Evolutionary conservation across 2,797 vertebrate genomes (phyloP).

Genomic region (Clangula hyemalis): DNA sequence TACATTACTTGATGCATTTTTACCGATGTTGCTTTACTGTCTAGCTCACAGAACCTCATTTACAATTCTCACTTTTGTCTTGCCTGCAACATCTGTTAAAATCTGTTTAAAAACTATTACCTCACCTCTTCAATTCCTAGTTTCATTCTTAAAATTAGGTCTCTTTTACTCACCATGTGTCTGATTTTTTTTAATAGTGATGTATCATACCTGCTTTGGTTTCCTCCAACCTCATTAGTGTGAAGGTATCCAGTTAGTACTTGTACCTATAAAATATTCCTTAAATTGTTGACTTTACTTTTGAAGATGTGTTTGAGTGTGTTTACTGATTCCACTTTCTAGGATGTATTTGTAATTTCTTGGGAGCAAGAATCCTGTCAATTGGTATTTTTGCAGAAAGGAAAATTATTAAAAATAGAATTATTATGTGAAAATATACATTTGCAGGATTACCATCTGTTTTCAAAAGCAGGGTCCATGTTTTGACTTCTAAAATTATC

Average conservation of each 20-base stretch:
- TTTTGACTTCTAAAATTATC: not conserved
- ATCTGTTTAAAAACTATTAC: not conserved
- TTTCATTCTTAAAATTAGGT: not conserved
- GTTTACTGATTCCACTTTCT: not conserved
- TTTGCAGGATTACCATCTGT: not conserved
- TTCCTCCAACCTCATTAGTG: not conserved
- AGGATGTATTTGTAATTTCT: not conserved
- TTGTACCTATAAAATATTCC: not conserved
- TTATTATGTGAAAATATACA: not conserved
- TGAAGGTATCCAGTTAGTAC: not conserved
- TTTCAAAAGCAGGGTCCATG: not conserved
- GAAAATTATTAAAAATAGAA: not conserved
- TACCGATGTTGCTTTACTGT: not conserved
- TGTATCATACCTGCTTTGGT: not conserved
- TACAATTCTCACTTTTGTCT: not conserved
- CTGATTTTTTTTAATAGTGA: not conserved
- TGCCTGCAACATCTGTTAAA: not conserved
- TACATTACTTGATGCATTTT: not conserved
- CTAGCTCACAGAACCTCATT: not conserved
- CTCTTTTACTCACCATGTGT: not conserved
- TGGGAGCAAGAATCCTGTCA: not conserved
- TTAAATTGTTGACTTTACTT: not conserved
- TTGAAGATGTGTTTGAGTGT: not conserved
- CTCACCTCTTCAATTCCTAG: not conserved
- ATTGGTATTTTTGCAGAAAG: not conserved